phyloP scores from a whole-genome alignment of 2,797 vertebrate genomes.

The Ambastaia sidthimunki region DNA sequence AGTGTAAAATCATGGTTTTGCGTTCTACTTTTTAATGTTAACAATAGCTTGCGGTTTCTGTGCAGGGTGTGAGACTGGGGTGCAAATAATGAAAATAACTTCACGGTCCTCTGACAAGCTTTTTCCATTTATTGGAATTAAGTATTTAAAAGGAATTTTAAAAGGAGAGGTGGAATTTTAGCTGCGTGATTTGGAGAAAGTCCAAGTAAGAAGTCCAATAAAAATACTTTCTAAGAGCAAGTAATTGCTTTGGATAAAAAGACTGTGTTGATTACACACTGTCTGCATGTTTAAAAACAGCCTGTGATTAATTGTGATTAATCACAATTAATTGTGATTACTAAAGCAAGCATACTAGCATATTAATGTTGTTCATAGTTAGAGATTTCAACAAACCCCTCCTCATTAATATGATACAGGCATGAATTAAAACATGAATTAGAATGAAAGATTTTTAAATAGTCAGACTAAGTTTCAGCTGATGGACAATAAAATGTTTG shows the following conservation, averaged over 20 bases:
- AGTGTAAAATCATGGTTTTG: background rate
- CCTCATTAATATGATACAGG: background rate
- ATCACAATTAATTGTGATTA: background rate
- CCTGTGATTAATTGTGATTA: background rate
- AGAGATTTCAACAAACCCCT: background rate
- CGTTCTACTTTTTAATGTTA: background rate
- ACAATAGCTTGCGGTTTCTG: constrained; percentile 13
- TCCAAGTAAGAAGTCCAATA: too few species aligned
- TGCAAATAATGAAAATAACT: background rate
- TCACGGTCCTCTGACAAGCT: background rate
- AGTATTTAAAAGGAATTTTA: constrained; percentile 16
- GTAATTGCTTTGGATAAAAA: background rate
- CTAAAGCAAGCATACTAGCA: background rate
- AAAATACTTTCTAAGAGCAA: background rate
- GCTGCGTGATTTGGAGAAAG: background rate
- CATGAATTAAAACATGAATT: background rate
- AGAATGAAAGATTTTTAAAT: too few species aligned
- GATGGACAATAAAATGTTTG: too few species aligned
- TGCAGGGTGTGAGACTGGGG: background rate
- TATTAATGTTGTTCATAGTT: too few species aligned
- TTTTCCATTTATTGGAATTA: constrained; percentile 33
- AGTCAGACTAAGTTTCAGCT: background rate
- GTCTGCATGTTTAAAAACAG: background rate
- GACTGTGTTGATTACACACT: background rate
- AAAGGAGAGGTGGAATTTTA: background rate